A percentile compares a stretch with the other conserved stretches of the same genome.
Evolutionary conservation across 2,113 vertebrate species (phyloP).

Genomic region (Riparia riparia): DNA sequence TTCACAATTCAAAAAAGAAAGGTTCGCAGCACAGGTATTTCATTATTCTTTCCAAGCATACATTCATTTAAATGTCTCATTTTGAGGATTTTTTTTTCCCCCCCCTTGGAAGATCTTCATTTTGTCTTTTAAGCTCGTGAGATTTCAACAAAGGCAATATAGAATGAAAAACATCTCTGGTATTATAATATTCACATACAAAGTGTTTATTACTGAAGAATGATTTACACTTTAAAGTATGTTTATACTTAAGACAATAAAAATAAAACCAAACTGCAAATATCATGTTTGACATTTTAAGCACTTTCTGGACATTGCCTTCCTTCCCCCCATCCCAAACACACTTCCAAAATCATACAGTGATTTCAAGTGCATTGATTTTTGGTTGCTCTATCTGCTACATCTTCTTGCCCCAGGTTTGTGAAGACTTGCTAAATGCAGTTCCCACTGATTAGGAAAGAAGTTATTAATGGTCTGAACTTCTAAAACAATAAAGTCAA

Average conservation of each 20-base stretch:
- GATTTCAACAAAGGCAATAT: background rate
- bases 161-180: background rate
- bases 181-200: background rate
- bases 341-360: background rate
- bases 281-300: background rate
- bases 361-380: background rate
- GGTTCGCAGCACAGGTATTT: background rate
- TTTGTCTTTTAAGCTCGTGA: background rate
- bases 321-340: fast-evolving
- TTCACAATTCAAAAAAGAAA: background rate
- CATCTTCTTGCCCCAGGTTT: background rate
- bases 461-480: background rate
- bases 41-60: background rate
- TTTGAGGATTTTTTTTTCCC: background rate
- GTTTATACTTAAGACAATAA: background rate
- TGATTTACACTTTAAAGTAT: background rate
- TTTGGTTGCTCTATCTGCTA: background rate
- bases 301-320: background rate
- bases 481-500: background rate
- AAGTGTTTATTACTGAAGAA: background rate
- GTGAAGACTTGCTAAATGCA: background rate
- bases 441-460: background rate
- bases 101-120: background rate
- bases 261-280: background rate
- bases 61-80: background rate